These are phyloP conservation scores for Eunapius fragilis DNA, from an alignment of 37 sponge, comb jelly and placozoan species.

Conservation along the genomic window DNA sequence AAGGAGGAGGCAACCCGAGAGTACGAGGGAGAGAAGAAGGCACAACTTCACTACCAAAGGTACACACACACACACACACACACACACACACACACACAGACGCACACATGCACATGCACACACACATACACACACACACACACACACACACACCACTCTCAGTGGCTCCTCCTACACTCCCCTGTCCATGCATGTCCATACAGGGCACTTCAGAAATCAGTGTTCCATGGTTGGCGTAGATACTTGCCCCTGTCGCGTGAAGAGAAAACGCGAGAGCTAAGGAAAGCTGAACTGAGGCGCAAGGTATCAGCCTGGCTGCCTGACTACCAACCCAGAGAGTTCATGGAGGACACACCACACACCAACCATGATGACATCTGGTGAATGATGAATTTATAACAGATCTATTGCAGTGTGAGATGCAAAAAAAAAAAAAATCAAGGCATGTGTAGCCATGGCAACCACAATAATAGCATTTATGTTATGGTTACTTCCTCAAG, in stretches of 20 bases:
- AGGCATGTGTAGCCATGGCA: neutral
- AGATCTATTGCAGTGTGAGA: neutral
- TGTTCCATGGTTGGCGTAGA: conserved; percentile 43
- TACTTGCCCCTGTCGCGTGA: conserved; percentile 66
- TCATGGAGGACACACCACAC: neutral
- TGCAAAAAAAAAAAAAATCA: neutral
- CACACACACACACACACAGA: neutral
- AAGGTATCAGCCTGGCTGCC: conserved; percentile 80
- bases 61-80: conserved; percentile 6
- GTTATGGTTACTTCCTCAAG: neutral
- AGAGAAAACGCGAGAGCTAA: conserved; percentile 48
- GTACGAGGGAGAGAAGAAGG: conserved; percentile 66
- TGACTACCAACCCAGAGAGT: conserved; percentile 63
- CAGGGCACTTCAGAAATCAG: conserved; percentile 43
- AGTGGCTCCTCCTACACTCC: too few relatives aligned
- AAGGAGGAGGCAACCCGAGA: conserved; percentile 20
- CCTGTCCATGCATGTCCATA: too few relatives aligned
- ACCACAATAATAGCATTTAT: neutral
- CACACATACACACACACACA: conserved; percentile 20
- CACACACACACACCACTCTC: neutral
- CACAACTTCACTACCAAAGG: conserved; percentile 39
- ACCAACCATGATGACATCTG: neutral
- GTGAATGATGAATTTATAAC: neutral
- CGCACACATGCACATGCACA: conserved; percentile 31
- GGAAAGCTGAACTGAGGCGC: conserved; percentile 68